Evolutionary conservation across 1,140 invertebrate species (phyloP).

Genomic region (Drosophila hydei): DNA sequence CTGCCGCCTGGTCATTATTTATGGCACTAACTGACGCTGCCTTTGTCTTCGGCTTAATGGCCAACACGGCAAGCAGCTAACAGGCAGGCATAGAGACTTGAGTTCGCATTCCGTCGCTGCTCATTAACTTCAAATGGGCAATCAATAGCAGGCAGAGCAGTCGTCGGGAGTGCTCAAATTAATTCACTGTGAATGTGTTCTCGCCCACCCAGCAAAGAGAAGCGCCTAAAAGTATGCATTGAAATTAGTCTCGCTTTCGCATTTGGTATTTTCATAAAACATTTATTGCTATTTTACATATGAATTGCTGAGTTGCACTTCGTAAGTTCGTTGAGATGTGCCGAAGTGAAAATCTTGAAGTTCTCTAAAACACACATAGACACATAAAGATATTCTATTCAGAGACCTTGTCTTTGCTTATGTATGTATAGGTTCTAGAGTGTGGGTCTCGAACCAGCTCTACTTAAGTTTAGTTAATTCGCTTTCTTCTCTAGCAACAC

Average conservation of each 20-base stretch:
- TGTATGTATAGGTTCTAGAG: conserved; percentile 10
- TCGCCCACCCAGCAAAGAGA: too few species aligned
- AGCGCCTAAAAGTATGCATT: conserved; percentile 26
- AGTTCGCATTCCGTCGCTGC: conserved; percentile 31
- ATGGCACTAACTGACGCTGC: conserved; percentile 20
- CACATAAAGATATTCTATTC: too few species aligned
- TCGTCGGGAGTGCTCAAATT: not conserved
- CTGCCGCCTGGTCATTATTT: conserved; percentile 28
- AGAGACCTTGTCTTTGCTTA: too few species aligned
- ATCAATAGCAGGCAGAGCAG: conserved; percentile 9
- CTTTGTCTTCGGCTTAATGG: conserved; percentile 34
- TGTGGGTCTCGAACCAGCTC: not conserved
- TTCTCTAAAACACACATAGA: conserved; percentile 10
- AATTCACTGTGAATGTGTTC: not conserved
- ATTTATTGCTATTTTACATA: conserved; percentile 47
- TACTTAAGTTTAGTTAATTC: not conserved
- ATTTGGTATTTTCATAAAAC: conserved; percentile 43
- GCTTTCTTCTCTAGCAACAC: not conserved
- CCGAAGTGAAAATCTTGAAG: conserved; percentile 39
- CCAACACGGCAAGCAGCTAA: not conserved
- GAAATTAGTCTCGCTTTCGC: not conserved
- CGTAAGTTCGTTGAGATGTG: conserved; percentile 44
- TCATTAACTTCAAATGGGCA: conserved; percentile 54
- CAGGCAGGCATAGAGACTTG: too few species aligned
- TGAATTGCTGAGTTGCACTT: conserved; percentile 36